These are phyloP conservation scores for Mythimna ferrago DNA, from an alignment of 2,888 invertebrate genomes.

Conservation along the genomic window DNA sequence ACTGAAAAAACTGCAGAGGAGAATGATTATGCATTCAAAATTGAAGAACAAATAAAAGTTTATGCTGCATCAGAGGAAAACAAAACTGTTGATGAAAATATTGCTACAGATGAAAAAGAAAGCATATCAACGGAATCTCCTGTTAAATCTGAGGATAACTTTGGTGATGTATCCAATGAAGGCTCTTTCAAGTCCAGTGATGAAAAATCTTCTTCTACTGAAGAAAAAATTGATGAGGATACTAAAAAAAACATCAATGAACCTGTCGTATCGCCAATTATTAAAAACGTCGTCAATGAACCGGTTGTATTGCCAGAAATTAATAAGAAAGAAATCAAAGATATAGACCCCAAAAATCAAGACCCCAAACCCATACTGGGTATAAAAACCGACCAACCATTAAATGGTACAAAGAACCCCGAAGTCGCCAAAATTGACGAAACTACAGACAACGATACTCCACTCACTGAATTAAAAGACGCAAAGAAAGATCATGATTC, in stretches of 20 bases:
- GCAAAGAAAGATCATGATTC: slow-evolving; percentile 71
- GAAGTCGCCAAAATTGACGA: slow-evolving; percentile 61
- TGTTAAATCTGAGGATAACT: slow-evolving; percentile 83
- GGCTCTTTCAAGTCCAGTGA: slow-evolving; percentile 76
- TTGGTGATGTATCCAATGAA: slow-evolving; percentile 82
- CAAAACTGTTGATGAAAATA: slow-evolving; percentile 24
- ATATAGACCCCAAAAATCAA: slow-evolving; percentile 1
- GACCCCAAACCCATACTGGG: neutral
- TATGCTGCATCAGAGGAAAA: neutral
- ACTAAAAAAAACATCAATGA: slow-evolving; percentile 8
- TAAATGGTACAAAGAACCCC: slow-evolving; percentile 45
- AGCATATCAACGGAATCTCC: slow-evolving; percentile 74
- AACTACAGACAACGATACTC: slow-evolving; percentile 40
- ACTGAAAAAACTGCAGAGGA: slow-evolving; percentile 15
- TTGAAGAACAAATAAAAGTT: slow-evolving; percentile 19
- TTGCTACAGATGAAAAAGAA: slow-evolving; percentile 63
- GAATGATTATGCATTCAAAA: slow-evolving; percentile 25
- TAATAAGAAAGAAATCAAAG: neutral
- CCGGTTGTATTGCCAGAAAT: neutral
- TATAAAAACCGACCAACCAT: slow-evolving; percentile 6
- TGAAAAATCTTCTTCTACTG: slow-evolving; percentile 52
- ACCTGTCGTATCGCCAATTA: neutral
- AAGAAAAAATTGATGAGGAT: slow-evolving; percentile 23
- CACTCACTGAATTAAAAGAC: slow-evolving; percentile 71
- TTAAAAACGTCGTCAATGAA: neutral